Conservation (phyloP, 2,888 invertebrate genomes). For the Enchytraeus crypticus region DNA sequence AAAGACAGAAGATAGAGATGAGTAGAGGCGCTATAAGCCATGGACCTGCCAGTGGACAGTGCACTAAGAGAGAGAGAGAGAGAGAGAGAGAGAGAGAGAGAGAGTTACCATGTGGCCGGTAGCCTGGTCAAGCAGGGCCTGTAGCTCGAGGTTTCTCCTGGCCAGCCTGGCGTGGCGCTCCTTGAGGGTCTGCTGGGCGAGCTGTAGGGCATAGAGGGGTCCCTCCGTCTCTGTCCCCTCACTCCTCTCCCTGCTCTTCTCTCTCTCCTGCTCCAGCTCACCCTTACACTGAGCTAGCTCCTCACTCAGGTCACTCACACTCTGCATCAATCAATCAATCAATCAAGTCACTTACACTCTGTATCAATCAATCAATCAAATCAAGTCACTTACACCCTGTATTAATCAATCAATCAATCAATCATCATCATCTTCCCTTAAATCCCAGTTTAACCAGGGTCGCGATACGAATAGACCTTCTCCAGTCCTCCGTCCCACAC, state of each 20-base stretch:
- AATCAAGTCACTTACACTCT: neutral
- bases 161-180: conserved; percentile 26
- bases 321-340: neutral
- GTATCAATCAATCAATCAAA: neutral
- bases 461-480: too few species aligned
- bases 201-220: conserved; percentile 28
- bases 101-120: conserved; percentile 2
- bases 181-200: conserved; percentile 28
- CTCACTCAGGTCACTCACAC: conserved; percentile 22
- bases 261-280: conserved; percentile 11
- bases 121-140: conserved; percentile 19
- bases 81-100: too few species aligned
- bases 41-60: too few species aligned
- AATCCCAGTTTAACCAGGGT: too few species aligned
- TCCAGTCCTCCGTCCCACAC: too few species aligned
- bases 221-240: conserved; percentile 15
- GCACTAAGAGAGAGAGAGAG: too few species aligned
- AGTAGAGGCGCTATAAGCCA: too few species aligned
- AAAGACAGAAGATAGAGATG: too few species aligned
- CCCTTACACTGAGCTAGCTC: conserved; percentile 26
- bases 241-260: neutral
- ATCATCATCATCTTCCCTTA: too few species aligned
- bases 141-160: conserved; percentile 21
- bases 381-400: too few species aligned
- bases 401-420: too few species aligned